Conservation (phyloP, 2,113 vertebrate genomes). For the Bombycilla garrulus region DNA sequence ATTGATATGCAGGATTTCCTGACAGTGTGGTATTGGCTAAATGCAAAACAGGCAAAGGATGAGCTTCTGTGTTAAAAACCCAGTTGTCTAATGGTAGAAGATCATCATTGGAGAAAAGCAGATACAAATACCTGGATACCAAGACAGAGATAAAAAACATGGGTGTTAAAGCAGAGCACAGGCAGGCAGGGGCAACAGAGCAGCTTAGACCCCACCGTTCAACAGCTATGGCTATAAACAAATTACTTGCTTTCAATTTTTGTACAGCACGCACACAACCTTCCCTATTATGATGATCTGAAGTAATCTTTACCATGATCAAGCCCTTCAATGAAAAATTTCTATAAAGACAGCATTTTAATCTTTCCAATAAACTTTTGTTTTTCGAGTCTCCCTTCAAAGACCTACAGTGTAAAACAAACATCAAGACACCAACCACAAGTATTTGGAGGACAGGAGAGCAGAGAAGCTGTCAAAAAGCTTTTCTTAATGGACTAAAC, state of each 20-base stretch:
- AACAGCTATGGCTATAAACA: not conserved
- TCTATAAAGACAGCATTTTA: not conserved
- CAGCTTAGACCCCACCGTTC: not conserved
- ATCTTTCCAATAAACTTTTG: not conserved
- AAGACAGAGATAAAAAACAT: not conserved
- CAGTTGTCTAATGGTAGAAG: slow-evolving; percentile 95
- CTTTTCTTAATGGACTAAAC: not conserved
- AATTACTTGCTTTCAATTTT: not conserved
- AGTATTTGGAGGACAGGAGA: not conserved
- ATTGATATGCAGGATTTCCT: slow-evolving; percentile 87
- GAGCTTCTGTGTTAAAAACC: slow-evolving; percentile 98
- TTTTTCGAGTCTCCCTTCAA: not conserved
- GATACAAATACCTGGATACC: slow-evolving; percentile 89
- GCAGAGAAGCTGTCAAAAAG: not conserved
- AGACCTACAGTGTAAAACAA: not conserved
- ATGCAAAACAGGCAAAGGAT: slow-evolving; percentile 93
- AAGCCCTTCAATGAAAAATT: not conserved
- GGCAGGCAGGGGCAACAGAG: not conserved
- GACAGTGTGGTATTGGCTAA: slow-evolving; percentile 93
- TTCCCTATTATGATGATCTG: not conserved
- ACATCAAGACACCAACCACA: not conserved
- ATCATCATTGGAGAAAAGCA: slow-evolving; percentile 95
- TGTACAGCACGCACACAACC: not conserved
- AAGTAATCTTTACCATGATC: not conserved
- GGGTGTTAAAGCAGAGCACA: not conserved